Percentiles rank a stretch among this genome's conserved stretches.
These are phyloP conservation scores for Hemiscyllium ocellatum DNA, from an alignment of 2,113 vertebrate species.

Conservation along the genomic window DNA sequence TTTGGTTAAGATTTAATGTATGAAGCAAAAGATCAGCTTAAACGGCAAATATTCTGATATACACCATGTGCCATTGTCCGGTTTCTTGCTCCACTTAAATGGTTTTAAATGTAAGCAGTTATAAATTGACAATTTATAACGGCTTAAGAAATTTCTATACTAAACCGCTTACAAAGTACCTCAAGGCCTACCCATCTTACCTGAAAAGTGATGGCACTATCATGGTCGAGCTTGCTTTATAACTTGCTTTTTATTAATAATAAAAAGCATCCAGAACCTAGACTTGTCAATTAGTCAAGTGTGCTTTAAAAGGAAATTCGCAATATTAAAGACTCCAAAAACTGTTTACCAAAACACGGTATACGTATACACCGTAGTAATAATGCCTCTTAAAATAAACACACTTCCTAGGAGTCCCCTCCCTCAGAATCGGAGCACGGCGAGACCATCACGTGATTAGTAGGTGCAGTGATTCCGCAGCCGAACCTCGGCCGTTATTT, in stretches of 20 bases:
- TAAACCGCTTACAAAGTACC: background rate
- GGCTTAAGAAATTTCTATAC: background rate
- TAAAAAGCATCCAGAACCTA: background rate
- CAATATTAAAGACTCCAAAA: background rate
- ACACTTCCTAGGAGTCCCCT: background rate
- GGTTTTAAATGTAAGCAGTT: background rate
- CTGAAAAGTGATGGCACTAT: background rate
- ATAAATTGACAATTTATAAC: background rate
- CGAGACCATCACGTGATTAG: background rate
- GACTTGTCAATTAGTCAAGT: conserved; percentile 1
- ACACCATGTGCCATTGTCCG: background rate
- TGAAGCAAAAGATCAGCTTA: background rate
- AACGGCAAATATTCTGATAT: background rate
- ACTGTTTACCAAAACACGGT: background rate
- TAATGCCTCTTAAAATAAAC: background rate
- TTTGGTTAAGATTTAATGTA: background rate
- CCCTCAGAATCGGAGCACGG: background rate
- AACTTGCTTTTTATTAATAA: background rate
- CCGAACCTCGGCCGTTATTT: conserved; percentile 25
- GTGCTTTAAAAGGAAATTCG: background rate
- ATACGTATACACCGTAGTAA: background rate
- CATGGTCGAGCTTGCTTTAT: background rate
- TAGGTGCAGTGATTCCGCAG: background rate
- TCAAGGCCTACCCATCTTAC: background rate
- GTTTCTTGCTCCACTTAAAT: background rate